Conservation (phyloP, 2,113 vertebrate genomes). For the Saccopteryx bilineata region DNA sequence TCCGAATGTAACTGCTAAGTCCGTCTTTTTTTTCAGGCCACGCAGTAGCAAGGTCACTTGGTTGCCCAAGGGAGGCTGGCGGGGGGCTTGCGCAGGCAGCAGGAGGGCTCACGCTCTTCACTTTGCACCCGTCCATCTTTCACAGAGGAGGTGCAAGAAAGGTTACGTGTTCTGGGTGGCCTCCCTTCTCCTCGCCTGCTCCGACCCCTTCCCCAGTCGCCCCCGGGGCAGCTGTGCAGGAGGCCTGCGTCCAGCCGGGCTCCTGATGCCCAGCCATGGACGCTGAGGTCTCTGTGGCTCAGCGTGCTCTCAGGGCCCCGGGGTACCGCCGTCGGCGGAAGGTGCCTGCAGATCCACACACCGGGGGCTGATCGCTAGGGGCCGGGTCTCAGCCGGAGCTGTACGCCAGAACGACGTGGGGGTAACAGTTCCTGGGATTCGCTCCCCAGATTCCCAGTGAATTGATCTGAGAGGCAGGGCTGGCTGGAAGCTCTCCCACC, state of each 20-base stretch:
- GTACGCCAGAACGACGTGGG: neutral
- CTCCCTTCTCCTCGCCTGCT: neutral
- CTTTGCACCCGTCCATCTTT: neutral
- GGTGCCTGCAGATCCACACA: neutral
- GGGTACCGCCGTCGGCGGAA: neutral
- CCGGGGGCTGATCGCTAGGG: neutral
- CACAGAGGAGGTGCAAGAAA: neutral
- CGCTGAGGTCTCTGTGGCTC: neutral
- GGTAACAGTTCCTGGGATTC: neutral
- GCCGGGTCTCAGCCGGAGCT: neutral
- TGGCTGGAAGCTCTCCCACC: neutral
- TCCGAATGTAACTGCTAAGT: neutral
- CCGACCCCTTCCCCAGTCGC: too few relatives aligned
- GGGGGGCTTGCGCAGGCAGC: accelerated
- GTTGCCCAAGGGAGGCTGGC: accelerated
- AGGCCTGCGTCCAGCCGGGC: too few relatives aligned
- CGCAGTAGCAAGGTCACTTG: neutral
- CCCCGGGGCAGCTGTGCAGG: neutral
- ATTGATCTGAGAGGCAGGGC: neutral
- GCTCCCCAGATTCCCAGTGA: neutral
- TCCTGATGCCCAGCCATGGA: neutral
- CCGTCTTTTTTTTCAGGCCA: neutral
- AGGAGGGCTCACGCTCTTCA: neutral
- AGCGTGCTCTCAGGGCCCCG: neutral
- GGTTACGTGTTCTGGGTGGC: neutral